Percentiles rank a stretch among this genome's conserved stretches.
These are phyloP conservation scores for Brienomyrus longianalis DNA, from an alignment of 2,113 vertebrate species.

Conservation along the genomic window DNA sequence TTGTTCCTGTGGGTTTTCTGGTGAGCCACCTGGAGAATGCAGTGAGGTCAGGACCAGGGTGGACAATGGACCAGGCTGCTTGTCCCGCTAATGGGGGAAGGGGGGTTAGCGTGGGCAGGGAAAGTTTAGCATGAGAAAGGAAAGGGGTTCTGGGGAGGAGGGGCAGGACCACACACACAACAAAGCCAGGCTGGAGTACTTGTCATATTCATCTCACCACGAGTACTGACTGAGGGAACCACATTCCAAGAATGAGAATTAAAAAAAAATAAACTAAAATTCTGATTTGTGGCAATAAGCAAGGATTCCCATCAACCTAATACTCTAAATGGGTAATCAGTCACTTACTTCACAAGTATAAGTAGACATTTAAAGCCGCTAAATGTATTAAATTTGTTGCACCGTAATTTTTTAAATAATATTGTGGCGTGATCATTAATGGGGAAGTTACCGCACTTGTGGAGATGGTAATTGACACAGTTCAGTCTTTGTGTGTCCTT, in stretches of 20 bases:
- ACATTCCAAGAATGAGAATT: neutral
- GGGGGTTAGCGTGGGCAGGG: neutral
- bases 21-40: neutral
- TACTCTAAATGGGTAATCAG: neutral
- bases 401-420: neutral
- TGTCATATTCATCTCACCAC: neutral
- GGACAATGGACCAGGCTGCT: neutral
- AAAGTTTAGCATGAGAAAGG: neutral
- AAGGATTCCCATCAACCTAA: neutral
- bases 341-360: neutral
- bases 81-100: neutral
- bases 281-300: neutral
- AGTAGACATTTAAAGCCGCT: neutral
- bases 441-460: neutral
- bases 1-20: neutral
- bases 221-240: neutral
- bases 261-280: neutral
- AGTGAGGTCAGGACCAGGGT: neutral
- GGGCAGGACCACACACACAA: conserved; percentile 17
- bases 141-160: neutral
- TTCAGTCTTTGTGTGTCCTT: neutral
- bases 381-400: neutral
- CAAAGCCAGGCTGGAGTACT: neutral
- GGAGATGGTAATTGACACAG: neutral
- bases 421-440: neutral